phyloP scores from a whole-genome alignment of 2,797 vertebrate species.

The Hylomyscus alleni region DNA sequence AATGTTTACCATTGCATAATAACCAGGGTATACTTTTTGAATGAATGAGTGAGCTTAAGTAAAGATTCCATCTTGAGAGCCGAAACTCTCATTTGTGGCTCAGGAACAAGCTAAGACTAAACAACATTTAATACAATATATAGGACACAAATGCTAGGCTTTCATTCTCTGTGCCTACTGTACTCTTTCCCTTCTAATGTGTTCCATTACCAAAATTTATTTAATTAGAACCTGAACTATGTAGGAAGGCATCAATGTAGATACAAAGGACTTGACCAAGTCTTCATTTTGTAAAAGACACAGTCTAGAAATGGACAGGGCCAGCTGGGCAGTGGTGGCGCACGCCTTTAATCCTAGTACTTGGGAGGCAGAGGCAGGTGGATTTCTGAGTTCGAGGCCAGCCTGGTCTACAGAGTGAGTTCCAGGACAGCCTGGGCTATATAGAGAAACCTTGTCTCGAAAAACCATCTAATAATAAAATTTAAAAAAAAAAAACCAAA shows the following conservation, averaged over 20 bases:
- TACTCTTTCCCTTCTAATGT: conserved; percentile 7
- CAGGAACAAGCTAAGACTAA: background rate
- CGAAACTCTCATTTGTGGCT: conserved; percentile 27
- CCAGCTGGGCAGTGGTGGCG: too few species aligned
- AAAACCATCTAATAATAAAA: too few species aligned
- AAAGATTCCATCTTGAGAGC: conserved; percentile 35
- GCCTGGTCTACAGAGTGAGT: too few species aligned
- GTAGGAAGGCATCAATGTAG: conserved; percentile 5
- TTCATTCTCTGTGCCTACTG: background rate
- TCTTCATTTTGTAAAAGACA: background rate
- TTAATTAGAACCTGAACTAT: conserved; percentile 38
- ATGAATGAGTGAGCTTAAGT: background rate
- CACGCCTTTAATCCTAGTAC: too few species aligned
- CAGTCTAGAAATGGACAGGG: conserved; percentile 29
- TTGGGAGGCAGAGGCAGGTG: too few species aligned
- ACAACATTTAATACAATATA: conserved; percentile 20
- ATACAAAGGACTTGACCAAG: conserved; percentile 32
- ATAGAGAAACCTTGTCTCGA: too few species aligned
- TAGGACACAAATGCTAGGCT: background rate
- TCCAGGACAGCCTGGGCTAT: too few species aligned
- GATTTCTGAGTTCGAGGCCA: too few species aligned
- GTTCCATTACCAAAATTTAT: background rate
- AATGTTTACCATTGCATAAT: background rate
- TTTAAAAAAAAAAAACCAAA: too few species aligned
- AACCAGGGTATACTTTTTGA: conserved; percentile 35